Percentiles rank a stretch among this genome's conserved stretches.
Conservation (phyloP, 2,797 vertebrate species). For the Mionectes olivaceus region DNA sequence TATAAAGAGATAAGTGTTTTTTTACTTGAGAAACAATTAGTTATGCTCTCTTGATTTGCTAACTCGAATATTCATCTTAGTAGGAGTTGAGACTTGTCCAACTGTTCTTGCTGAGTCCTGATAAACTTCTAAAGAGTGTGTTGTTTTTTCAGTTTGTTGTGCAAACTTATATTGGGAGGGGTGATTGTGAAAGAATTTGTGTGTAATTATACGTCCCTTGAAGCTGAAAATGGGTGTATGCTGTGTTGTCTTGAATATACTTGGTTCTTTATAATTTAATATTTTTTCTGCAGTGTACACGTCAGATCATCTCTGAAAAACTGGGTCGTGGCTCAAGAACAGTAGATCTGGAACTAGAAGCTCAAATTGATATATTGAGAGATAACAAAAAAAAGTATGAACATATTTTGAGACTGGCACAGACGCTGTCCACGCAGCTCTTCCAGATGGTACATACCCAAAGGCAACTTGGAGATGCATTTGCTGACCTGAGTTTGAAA, state of each 20-base stretch:
- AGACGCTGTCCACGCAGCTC: conserved; percentile 90
- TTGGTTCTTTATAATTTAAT: conserved; percentile 42
- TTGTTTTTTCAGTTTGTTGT: conserved; percentile 66
- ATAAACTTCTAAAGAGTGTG: conserved; percentile 56
- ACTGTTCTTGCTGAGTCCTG: conserved; percentile 66
- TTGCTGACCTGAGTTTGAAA: conserved; percentile 97
- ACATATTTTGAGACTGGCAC: conserved; percentile 92
- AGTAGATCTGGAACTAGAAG: conserved; percentile 96
- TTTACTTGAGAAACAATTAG: conserved; percentile 61
- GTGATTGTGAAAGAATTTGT: conserved; percentile 70
- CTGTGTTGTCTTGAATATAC: conserved; percentile 13
- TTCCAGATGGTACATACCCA: conserved; percentile 96
- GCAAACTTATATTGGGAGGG: conserved; percentile 66
- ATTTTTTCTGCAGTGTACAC: conserved; percentile 87
- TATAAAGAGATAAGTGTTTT: conserved; percentile 36
- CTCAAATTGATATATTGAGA: conserved; percentile 93
- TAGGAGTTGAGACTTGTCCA: conserved; percentile 62
- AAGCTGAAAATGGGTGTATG: conserved; percentile 52
- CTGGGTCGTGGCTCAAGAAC: conserved; percentile 96
- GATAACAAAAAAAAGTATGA: conserved; percentile 99
- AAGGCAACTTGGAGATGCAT: conserved; percentile 94
- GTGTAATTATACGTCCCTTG: conserved; percentile 46
- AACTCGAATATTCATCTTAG: conserved; percentile 60
- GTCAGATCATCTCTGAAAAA: conserved; percentile 97
- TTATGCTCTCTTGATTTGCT: conserved; percentile 61